phyloP scores from a whole-genome alignment of 1,140 invertebrate species.

The Drosophila neocordata region DNA sequence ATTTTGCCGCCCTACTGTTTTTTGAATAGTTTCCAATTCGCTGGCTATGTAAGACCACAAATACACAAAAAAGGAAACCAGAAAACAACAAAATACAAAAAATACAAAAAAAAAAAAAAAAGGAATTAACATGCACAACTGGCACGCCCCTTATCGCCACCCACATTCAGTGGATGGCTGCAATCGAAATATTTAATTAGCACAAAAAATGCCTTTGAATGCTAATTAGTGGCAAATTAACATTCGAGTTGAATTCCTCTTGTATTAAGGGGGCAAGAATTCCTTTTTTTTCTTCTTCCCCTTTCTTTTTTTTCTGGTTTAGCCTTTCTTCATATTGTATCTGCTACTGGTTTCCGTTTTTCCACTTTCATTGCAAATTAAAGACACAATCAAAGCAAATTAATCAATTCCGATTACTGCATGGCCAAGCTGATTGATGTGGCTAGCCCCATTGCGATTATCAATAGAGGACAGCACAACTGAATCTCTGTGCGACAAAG shows the following conservation, averaged over 20 bases:
- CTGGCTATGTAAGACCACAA: conserved; percentile 54
- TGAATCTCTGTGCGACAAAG: not conserved
- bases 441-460: conserved; percentile 45
- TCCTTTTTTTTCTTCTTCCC: conserved; percentile 13
- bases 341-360: conserved; percentile 6
- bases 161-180: conserved; percentile 20
- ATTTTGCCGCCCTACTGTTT: not conserved
- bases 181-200: conserved; percentile 81
- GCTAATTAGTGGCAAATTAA: conserved; percentile 81
- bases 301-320: conserved; percentile 30
- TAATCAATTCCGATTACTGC: conserved; percentile 71
- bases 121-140: conserved; percentile 59
- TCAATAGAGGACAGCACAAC: conserved; percentile 20
- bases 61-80: not conserved
- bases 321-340: conserved; percentile 28
- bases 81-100: conserved; percentile 26
- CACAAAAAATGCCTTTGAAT: conserved; percentile 78
- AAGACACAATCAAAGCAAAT: conserved; percentile 79
- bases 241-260: conserved; percentile 53
- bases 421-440: conserved; percentile 63
- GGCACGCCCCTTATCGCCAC: conserved; percentile 10
- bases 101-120: too few species aligned
- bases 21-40: conserved; percentile 76
- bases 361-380: conserved; percentile 61
- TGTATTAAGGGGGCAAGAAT: not conserved